Base-by-base conservation (phyloP, 37 sponge, comb jelly and placozoan genomes). In the Axinella damicornis region DNA sequence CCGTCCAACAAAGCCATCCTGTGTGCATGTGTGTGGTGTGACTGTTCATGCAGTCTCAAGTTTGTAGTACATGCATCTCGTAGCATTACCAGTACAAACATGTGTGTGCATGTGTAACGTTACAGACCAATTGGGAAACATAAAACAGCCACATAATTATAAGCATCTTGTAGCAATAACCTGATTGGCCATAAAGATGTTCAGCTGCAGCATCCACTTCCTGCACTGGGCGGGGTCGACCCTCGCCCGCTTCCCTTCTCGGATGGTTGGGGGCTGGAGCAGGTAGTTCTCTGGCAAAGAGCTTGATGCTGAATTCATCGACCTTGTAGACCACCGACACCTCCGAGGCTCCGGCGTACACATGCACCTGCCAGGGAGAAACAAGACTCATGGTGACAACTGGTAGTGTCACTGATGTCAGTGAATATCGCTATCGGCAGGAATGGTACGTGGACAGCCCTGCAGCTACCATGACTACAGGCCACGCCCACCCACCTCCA, bases 1-100 rank as follows among this genome's bases (percentile, higher is more conserved):
- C 96, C 96, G 68, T 98, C 94, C 69, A 87, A 14, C 24, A 98
- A 92, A 84, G 14, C 96, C 94, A 93, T 98, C 95, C 96, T 98
- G 46, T 46, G 46, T 46, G 46, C 9, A 9, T 46, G 46, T 46
- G 46, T 46, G 46, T 46, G 46, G n/a, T n/a, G 46, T 46, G 46
- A n/a, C n/a, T n/a, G n/a, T n/a, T n/a, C n/a, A n/a, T n/a, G n/a
- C n/a, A n/a, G n/a, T n/a, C n/a, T n/a, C n/a, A n/a, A n/a, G n/a
- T n/a, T n/a, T n/a, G n/a, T n/a, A n/a, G n/a, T n/a, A n/a, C n/a
- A n/a, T n/a, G n/a, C n/a, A n/a, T n/a, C n/a, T n/a, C n/a, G n/a
- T n/a, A n/a, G n/a, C n/a, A n/a, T n/a, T n/a, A n/a, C n/a, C n/a
- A n/a, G 46, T 46, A 9, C 9, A 46, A 12, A 9, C 9, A 46